Base-by-base conservation (phyloP, 1,140 invertebrate species). In the Drosophila murphyi region DNA sequence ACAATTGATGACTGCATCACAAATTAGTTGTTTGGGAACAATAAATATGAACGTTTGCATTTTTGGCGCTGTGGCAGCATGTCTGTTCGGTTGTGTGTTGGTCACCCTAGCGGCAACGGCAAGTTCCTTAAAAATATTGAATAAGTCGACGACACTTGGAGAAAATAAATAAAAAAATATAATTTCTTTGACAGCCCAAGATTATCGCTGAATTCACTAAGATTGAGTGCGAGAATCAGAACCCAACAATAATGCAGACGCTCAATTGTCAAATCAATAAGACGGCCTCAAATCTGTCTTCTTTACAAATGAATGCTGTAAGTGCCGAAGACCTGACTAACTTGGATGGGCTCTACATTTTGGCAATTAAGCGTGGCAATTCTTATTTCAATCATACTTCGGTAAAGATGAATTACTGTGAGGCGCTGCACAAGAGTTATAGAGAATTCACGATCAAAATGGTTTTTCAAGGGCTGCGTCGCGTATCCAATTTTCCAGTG, bases 341-440 rank as follows among this genome's bases (percentile, higher is more conserved):
- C 8, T 2, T 56, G 0, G 56, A 29, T n/a, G 77, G 68, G 0
- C 6, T 3, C 5, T 80, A 59, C 12, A 20, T 54, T 39, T 28
- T 81, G 29, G 31, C 20, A 2, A 3, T 80, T 7, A 39, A 67
- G 3, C 48, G 5, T 28, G 64, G 55, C 0, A 29, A 50, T 6
- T 29, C 29, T 2, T 28, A 54, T 29, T 34, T 3, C 3, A 80
- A 80, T 45, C 63, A 80, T 4, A 65, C 61, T 1, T 8, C 72
- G 10, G 2, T 54, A n/a, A 41, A 76, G 5, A 0, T 80, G 3
- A 37, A 77, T 12, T 80, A 39, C 10, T 82, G 79, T 34, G 3
- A 48, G 10, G 63, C 63, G 1, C 20, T 81, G 8, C 43, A 55
- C 5, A 32, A 37, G 3, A 4, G 52, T 32, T 56, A 72, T 3